Evolutionary conservation across 2,797 vertebrate species (phyloP).

Genomic region (Pterois miles): DNA sequence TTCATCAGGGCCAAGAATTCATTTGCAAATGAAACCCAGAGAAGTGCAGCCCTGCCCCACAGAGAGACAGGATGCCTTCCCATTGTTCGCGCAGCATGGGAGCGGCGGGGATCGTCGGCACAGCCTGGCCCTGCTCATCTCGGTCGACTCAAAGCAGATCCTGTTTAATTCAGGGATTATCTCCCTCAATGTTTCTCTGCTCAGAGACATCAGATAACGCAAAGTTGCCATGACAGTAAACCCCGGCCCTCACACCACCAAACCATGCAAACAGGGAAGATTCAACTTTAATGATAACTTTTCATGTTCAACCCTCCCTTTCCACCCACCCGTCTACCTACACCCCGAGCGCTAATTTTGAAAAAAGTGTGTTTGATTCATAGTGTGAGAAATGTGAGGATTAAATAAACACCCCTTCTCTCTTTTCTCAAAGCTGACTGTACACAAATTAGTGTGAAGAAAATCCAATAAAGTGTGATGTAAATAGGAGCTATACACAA

Average conservation of each 20-base stretch:
- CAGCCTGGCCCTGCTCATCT: slow-evolving; percentile 97
- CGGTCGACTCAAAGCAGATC: slow-evolving; percentile 91
- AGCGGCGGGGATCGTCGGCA: slow-evolving; percentile 94
- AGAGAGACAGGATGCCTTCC: slow-evolving; percentile 99
- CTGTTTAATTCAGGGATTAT: slow-evolving; percentile 99
- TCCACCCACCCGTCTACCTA: slow-evolving; percentile 40
- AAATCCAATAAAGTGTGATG: slow-evolving; percentile 19
- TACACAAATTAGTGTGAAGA: slow-evolving; percentile 42
- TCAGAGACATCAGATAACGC: slow-evolving; percentile 97
- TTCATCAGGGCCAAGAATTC: slow-evolving; percentile 94
- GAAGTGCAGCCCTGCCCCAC: slow-evolving; percentile 95
- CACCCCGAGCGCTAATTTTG: slow-evolving; percentile 54
- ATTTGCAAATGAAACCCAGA: slow-evolving; percentile 99
- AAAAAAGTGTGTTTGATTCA: slow-evolving; percentile 60
- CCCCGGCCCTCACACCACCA: slow-evolving; percentile 89
- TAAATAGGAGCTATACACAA: neutral
- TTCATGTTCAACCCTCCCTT: slow-evolving; percentile 82
- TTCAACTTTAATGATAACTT: slow-evolving; percentile 86
- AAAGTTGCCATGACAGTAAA: slow-evolving; percentile 99
- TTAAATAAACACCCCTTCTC: slow-evolving; percentile 48
- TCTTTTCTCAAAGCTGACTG: slow-evolving; percentile 27
- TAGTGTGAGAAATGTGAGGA: slow-evolving; percentile 55
- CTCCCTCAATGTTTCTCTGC: slow-evolving; percentile 95
- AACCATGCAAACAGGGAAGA: slow-evolving; percentile 85
- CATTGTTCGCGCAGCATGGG: slow-evolving; percentile 99